Conservation (phyloP, 2,888 invertebrate species). For the Macrophya annulata region DNA sequence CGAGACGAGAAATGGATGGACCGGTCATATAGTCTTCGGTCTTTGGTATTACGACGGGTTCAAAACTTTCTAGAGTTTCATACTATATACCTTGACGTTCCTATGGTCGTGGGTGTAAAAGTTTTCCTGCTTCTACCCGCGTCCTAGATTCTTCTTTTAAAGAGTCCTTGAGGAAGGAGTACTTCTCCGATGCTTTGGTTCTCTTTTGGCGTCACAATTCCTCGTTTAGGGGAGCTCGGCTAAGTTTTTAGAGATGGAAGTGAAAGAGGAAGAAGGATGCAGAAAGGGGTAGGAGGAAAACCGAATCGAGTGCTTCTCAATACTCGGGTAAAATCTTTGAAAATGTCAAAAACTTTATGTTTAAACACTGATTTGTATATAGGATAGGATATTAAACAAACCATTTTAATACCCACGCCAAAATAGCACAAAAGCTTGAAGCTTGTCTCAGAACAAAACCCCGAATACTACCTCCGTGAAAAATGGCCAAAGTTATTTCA, state of each 20-base stretch:
- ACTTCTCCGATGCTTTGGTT: not conserved
- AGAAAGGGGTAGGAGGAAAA: not conserved
- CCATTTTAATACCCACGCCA: not conserved
- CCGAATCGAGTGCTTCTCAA: not conserved
- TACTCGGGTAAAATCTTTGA: not conserved
- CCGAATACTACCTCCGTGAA: not conserved
- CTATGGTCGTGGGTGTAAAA: constrained; percentile 7
- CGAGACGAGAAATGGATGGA: constrained; percentile 49
- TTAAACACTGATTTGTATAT: not conserved
- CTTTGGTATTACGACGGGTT: not conserved
- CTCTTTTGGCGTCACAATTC: not conserved
- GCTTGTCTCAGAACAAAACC: not conserved
- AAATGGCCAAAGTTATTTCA: not conserved
- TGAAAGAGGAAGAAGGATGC: not conserved
- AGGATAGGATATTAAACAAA: not conserved
- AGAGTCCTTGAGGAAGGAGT: constrained; percentile 3
- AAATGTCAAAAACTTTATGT: not conserved
- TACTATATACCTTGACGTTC: not conserved
- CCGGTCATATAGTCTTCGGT: constrained; percentile 28
- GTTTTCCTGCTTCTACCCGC: not conserved
- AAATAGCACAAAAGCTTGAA: not conserved
- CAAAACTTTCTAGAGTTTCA: not conserved
- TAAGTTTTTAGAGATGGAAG: not conserved
- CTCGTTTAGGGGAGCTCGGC: constrained; percentile 17
- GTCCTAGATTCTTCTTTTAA: not conserved